These are phyloP conservation scores for Tenodera sinensis DNA, from an alignment of 2,888 invertebrate species.

Conservation along the genomic window DNA sequence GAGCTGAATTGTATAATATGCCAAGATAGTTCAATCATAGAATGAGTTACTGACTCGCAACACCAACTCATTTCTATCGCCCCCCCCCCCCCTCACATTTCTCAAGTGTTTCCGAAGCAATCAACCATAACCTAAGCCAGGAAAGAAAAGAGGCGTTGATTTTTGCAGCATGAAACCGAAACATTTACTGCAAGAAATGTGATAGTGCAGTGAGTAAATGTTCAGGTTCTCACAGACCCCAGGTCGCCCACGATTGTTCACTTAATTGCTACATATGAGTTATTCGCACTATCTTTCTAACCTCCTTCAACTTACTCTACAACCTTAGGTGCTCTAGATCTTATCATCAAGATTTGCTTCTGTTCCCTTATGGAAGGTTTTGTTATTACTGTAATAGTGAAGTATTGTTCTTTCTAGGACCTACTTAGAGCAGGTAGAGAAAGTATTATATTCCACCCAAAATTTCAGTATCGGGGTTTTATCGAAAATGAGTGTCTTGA, in stretches of 20 bases:
- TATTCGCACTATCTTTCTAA: not conserved
- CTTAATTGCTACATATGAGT: not conserved
- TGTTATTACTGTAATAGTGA: too few relatives aligned
- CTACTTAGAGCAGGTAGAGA: too few relatives aligned
- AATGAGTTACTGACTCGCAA: not conserved
- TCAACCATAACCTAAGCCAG: not conserved
- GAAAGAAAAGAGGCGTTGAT: not conserved
- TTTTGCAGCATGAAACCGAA: not conserved
- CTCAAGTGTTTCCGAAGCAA: not conserved
- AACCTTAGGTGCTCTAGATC: too few relatives aligned
- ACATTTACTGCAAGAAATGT: not conserved
- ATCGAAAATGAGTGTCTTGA: too few relatives aligned
- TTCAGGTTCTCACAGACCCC: not conserved
- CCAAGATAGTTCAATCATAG: too few relatives aligned
- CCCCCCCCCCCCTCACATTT: not conserved
- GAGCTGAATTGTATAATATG: too few relatives aligned
- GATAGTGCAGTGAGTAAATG: not conserved
- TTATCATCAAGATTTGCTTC: too few relatives aligned
- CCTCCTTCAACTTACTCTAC: too few relatives aligned
- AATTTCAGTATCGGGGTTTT: too few relatives aligned
- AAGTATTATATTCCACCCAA: too few relatives aligned
- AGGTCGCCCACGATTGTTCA: not conserved
- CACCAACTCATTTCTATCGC: not conserved
- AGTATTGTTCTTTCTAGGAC: too few relatives aligned
- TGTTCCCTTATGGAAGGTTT: too few relatives aligned